phyloP scores from a whole-genome alignment of 1,140 invertebrate genomes.

The Colletes gigas region DNA sequence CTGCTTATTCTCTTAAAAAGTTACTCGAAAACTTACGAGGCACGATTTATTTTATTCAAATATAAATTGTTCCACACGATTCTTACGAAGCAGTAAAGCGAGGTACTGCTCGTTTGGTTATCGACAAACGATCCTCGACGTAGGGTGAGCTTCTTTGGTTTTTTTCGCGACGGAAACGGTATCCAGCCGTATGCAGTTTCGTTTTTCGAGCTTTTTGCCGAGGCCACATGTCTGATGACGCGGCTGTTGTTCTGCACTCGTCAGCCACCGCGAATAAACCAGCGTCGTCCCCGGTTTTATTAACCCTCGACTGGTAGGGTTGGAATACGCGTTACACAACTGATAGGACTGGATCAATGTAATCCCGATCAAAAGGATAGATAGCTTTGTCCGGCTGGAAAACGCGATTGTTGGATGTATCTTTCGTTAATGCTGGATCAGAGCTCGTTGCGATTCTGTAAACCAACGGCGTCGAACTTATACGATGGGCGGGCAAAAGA shows the following conservation, averaged over 20 bases:
- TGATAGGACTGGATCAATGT: background rate
- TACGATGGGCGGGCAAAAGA: too few relatives aligned
- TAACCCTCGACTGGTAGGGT: background rate
- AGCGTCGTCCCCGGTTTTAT: background rate
- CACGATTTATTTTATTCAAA: too few relatives aligned
- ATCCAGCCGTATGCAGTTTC: background rate
- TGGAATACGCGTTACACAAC: background rate
- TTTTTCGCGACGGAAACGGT: background rate
- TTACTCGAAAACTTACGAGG: too few relatives aligned
- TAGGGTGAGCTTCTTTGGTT: background rate
- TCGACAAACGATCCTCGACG: background rate
- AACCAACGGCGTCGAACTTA: too few relatives aligned
- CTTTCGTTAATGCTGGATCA: too few relatives aligned
- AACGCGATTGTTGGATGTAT: background rate
- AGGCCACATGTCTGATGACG: background rate
- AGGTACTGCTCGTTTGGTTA: background rate
- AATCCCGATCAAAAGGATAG: background rate
- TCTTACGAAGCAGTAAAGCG: too few relatives aligned
- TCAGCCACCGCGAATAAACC: background rate
- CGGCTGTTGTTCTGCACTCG: background rate
- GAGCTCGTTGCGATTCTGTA: too few relatives aligned
- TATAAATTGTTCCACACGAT: too few relatives aligned
- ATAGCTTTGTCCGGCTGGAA: background rate
- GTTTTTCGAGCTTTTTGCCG: slow-evolving; percentile 5
- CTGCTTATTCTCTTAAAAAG: too few relatives aligned